phyloP scores from a whole-genome alignment of 2,113 vertebrate genomes.

The Semicossyphus pulcher region DNA sequence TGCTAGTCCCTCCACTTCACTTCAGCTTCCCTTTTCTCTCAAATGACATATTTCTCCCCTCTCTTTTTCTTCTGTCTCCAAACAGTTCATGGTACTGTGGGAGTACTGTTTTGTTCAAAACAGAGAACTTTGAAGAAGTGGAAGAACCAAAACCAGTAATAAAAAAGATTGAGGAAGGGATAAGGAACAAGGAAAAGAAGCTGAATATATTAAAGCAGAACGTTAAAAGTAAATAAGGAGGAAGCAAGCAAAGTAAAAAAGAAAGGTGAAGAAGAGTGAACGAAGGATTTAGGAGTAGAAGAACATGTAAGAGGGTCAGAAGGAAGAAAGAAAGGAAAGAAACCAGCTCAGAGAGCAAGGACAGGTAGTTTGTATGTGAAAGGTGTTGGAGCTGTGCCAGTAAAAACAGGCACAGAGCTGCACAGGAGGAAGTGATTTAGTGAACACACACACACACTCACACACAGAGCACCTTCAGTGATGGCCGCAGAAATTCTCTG shows the following conservation, averaged over 20 bases:
- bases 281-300: background rate
- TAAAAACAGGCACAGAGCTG: conserved; percentile 39
- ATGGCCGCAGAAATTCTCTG: conserved; percentile 29
- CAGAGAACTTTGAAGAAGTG: background rate
- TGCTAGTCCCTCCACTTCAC: conserved; percentile 26
- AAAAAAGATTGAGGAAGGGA: background rate
- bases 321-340: background rate
- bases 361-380: conserved; percentile 42
- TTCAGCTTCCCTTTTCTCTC: conserved; percentile 4
- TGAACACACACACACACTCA: conserved; percentile 12
- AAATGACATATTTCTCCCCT: background rate
- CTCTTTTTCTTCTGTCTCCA: background rate
- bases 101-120: background rate
- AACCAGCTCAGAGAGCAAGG: background rate
- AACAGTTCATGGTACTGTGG: background rate
- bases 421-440: conserved; percentile 44
- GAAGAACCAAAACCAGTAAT: no score
- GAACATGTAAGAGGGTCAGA: background rate
- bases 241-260: background rate
- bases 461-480: background rate
- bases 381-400: conserved; percentile 37
- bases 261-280: background rate
- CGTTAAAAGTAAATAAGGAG: background rate
- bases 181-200: background rate
- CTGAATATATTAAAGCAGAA: background rate